These are phyloP conservation scores for Danionella cerebrum DNA, from an alignment of 2,113 vertebrate species.

Conservation along the genomic window DNA sequence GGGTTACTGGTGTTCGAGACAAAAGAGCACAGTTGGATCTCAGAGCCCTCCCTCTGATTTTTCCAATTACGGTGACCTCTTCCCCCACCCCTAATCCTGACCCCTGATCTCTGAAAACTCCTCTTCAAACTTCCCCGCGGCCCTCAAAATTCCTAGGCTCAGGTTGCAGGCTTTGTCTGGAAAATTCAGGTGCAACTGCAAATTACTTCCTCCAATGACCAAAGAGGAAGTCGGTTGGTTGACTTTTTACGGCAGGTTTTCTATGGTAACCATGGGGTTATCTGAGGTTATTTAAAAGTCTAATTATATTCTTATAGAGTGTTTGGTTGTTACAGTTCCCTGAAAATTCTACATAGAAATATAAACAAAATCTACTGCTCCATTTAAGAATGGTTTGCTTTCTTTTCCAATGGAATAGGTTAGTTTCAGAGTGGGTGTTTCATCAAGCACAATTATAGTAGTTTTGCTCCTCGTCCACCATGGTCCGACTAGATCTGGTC, in stretches of 20 bases:
- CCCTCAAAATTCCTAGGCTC: conserved; percentile 58
- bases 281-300: neutral
- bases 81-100: conserved; percentile 58
- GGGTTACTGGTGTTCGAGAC: conserved; percentile 64
- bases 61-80: conserved; percentile 59
- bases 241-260: neutral
- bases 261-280: neutral
- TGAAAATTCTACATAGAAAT: no score
- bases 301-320: no score
- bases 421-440: no score
- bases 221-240: neutral
- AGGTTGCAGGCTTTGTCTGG: conserved; percentile 56
- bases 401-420: no score
- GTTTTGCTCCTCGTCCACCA: no score
- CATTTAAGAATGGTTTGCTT: no score
- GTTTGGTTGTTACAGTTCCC: no score
- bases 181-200: conserved; percentile 31
- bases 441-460: no score
- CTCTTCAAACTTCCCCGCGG: conserved; percentile 38
- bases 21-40: conserved; percentile 70
- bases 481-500: no score
- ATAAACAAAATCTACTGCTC: no score
- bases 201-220: conserved; percentile 5
- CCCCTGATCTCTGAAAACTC: conserved; percentile 57
- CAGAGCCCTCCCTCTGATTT: conserved; percentile 42